A percentile compares a stretch with the other conserved stretches of the same genome.
These are phyloP conservation scores for Holcopasites calliopsidis DNA, from an alignment of 1,140 invertebrate genomes.

Conservation along the genomic window DNA sequence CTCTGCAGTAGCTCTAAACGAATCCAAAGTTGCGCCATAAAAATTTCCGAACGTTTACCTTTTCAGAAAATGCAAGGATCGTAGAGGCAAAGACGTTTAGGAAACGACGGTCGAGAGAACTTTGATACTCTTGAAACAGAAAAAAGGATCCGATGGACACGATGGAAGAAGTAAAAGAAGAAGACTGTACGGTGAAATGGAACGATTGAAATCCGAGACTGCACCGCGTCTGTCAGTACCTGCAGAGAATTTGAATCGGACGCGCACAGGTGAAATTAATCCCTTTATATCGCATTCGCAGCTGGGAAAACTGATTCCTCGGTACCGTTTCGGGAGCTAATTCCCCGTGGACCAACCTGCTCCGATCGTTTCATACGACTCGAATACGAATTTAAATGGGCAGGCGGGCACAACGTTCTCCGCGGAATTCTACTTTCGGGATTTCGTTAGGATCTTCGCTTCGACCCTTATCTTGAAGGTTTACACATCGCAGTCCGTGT, in stretches of 20 bases:
- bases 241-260: slow-evolving; percentile 12
- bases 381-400: slow-evolving; percentile 10
- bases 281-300: background rate
- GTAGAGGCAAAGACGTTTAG: background rate
- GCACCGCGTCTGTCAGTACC: too few relatives aligned
- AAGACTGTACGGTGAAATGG: background rate
- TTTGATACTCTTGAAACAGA: background rate
- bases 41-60: slow-evolving; percentile 17
- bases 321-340: slow-evolving; percentile 19
- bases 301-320: slow-evolving; percentile 9
- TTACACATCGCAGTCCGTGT: too few relatives aligned
- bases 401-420: background rate
- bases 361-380: background rate
- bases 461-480: background rate
- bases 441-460: background rate
- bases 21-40: background rate
- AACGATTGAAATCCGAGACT: background rate
- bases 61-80: background rate
- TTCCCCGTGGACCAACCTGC: background rate
- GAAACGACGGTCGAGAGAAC: background rate
- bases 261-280: slow-evolving; percentile 4
- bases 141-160: background rate
- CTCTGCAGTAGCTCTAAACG: background rate
- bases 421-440: background rate
- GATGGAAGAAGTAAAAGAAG: too few relatives aligned